Evolutionary conservation across 2,797 vertebrate species (phyloP), one percentile per base, ranked within the genome.

Genomic region (Urophycis tenuis): DNA sequence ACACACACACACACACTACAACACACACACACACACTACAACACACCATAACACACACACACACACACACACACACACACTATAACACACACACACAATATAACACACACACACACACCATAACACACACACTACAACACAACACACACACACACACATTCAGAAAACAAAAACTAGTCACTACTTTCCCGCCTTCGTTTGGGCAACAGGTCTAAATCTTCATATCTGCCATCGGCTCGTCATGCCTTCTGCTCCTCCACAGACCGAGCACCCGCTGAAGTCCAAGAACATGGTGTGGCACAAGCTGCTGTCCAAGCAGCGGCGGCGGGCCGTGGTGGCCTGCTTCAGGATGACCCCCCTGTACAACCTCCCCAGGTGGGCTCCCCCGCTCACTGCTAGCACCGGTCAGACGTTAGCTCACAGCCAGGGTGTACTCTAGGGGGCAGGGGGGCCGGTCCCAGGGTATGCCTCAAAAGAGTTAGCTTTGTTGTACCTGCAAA

Each of bases 271-370:
- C 71, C 96, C 96, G 0, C 96, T 94, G 85, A 98, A 97, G 89
- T 97, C 96, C 73, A 98, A 97, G 89, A 97, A 96, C 87, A 96
- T 96, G 34, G 96, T 96, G 25, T 96, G 96, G 96, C 95, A 96
- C 88, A 97, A 97, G 81, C 91, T 96, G 70, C 83, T 98, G 75
- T 98, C 96, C 67, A 98, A 98, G 88, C 96, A 98, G 90, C 94
- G 96, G 15, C 94, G 96, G 33, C 91, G 95, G 25, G 96, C 96
- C 0, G 96, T 98, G 25, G 96, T 98, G 1, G 96, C 96, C 41
- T 98, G 96, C 85, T 98, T 98, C 85, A 94, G 96, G 83, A 98
- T 98, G 96, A 97, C 96, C 0, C 96, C 96, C 0, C 90, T 98
- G 5, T 97, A 98, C 88, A 98, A 98, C 89, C 89, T 98, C 76